Percentiles rank a stretch among this genome's conserved stretches.
phyloP scores from a whole-genome alignment of 2,888 invertebrate genomes.

The Pachliopta kotzebuea region DNA sequence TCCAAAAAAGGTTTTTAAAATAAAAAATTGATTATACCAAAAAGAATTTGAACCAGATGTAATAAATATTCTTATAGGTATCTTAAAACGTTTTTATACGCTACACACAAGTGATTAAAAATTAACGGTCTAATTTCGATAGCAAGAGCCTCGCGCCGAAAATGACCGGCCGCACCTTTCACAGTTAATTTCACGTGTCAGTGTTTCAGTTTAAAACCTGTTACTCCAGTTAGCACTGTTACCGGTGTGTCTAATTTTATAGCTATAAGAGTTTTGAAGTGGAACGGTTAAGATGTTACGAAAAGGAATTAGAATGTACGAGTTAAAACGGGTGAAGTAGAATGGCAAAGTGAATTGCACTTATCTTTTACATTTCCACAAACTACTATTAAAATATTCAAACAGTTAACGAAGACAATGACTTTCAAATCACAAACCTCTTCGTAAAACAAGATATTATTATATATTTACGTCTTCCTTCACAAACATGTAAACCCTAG shows the following conservation, averaged over 20 bases:
- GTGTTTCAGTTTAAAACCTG: conserved; percentile 40
- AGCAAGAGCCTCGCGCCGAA: conserved; percentile 36
- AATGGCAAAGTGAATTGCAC: conserved; percentile 4
- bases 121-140: conserved; percentile 35
- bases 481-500: not conserved
- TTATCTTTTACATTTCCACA: not conserved
- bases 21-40: no score
- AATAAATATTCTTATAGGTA: no score
- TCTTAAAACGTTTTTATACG: not conserved
- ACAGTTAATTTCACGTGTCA: conserved; percentile 33
- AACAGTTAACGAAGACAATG: not conserved
- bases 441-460: not conserved
- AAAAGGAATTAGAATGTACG: conserved; percentile 24
- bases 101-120: not conserved
- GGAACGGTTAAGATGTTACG: conserved; percentile 26
- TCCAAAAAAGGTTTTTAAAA: no score
- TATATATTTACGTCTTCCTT: not conserved
- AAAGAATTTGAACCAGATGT: no score
- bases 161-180: conserved; percentile 31
- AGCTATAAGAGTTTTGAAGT: conserved; percentile 33
- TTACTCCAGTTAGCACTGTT: conserved; percentile 37
- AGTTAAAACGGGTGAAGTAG: conserved; percentile 5
- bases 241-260: conserved; percentile 38
- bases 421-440: not conserved
- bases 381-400: not conserved